These are phyloP conservation scores for Keiferia lycopersicella DNA, from an alignment of 2,888 invertebrate genomes.

Conservation along the genomic window DNA sequence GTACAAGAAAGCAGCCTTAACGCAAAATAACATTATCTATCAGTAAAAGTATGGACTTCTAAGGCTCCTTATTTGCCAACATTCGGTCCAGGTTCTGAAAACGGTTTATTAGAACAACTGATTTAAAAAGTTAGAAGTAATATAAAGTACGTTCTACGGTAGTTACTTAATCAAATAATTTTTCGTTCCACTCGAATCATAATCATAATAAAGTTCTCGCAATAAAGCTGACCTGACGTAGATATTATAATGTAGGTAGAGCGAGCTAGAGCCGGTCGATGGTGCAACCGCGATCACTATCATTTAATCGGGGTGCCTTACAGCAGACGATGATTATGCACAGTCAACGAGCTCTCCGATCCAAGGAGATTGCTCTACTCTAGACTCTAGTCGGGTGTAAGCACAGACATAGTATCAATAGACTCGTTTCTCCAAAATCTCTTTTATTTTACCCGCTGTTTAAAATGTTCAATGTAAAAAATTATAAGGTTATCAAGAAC, in stretches of 20 bases:
- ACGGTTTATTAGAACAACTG: no score
- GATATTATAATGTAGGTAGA: not conserved
- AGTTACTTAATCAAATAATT: no score
- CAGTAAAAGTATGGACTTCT: no score
- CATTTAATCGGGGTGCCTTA: slow-evolving; percentile 13
- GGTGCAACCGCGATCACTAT: slow-evolving; percentile 13
- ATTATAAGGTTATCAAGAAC: not conserved
- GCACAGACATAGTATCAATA: not conserved
- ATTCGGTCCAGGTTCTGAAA: no score
- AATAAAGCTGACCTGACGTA: not conserved
- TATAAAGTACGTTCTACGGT: no score
- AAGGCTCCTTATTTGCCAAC: no score
- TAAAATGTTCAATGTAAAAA: not conserved
- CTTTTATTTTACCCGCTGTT: no score
- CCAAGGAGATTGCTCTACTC: not conserved
- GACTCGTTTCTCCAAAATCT: no score
- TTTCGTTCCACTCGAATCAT: no score
- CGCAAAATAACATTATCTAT: no score
- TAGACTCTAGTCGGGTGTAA: not conserved
- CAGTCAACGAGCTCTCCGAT: slow-evolving; percentile 5
- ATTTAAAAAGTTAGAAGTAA: no score
- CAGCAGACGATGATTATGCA: slow-evolving; percentile 18
- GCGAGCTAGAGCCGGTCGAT: not conserved
- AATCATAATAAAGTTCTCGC: not conserved
- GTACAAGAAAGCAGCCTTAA: no score